Base-by-base conservation (phyloP, 1,140 invertebrate species). In the Caerostris darwini region DNA sequence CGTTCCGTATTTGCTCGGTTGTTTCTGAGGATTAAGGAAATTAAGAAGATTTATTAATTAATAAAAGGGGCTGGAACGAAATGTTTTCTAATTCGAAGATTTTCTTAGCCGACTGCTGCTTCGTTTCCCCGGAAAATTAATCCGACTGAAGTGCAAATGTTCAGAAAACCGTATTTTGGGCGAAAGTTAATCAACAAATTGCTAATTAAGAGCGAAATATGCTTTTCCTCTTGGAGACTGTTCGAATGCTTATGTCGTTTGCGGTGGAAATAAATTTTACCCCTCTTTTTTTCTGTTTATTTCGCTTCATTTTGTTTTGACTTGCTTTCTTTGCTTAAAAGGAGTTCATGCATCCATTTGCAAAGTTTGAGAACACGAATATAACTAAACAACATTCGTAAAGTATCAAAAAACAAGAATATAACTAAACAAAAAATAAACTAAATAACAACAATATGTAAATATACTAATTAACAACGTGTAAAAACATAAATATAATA, bases 21-120 rank as follows among this genome's bases (percentile, higher is more conserved):
- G 50, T 53, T 34, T 77, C 8, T 50, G 34, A 77, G 71, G 71
- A 77, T 77, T 77, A 77, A 77, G 71, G 34, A 77, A 77, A 77
- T 77, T 77, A 77, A 77, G 34, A 50, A 53, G 71, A 50, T 77
- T 77, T 77, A 77, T 77, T 77, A 77, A 77, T 77, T 77, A 77
- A 77, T 34, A 14, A 50, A 53, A 77, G 19, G 19, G 19, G 19
- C 34, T 4, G 8, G 69, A 10, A 77, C 12, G 71, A 50, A 5
- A 50, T 12, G 53, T 77, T 50, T 77, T 77, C 71, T 12, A 77
- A 7, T 53, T 19, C 50, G 10, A 14, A 5, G 3, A 10, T 77
- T 10, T 8, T 64, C 61, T 8, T 7, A 7, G 50, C 34, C 1
- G 34, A 50, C 53, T 77, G 3, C 19, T 53, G 7, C 50, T 53